Conservation (phyloP, 2,888 invertebrate genomes). For the Drosophila colorata region DNA sequence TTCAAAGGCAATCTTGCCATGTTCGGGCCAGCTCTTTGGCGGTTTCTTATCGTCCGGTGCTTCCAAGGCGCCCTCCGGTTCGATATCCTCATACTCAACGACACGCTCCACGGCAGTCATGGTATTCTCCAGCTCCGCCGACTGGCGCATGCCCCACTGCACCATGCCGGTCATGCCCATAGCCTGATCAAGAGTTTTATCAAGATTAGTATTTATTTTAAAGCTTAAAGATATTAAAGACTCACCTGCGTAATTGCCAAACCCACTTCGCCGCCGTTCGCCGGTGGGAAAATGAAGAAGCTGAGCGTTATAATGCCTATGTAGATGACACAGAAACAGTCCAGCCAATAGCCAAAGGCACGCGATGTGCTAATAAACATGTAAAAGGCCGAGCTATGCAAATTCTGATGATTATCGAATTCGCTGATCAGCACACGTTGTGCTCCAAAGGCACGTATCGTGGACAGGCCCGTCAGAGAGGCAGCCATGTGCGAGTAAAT, state of each 20-base stretch:
- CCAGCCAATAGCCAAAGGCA: conserved; percentile 97
- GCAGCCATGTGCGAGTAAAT: conserved; percentile 97
- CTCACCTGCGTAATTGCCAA: conserved; percentile 90
- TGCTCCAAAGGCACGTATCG: conserved; percentile 95
- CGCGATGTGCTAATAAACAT: conserved; percentile 95
- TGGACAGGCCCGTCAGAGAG: conserved; percentile 94
- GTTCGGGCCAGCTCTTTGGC: conserved; percentile 90
- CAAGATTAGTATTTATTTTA: neutral
- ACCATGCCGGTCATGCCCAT: conserved; percentile 90
- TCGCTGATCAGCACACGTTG: conserved; percentile 91
- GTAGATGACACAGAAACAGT: conserved; percentile 94
- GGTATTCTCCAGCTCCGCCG: conserved; percentile 94
- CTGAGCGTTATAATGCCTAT: conserved; percentile 94
- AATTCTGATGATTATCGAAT: conserved; percentile 92
- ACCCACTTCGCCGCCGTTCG: conserved; percentile 91
- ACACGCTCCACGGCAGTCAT: conserved; percentile 96
- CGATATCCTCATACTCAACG: conserved; percentile 88
- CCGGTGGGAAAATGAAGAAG: conserved; percentile 90
- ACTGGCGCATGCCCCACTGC: conserved; percentile 95
- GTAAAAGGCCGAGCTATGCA: conserved; percentile 97
- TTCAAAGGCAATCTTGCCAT: conserved; percentile 89
- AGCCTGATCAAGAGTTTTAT: conserved; percentile 82
- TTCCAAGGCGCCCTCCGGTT: conserved; percentile 87
- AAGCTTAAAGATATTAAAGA: neutral
- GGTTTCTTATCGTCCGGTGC: conserved; percentile 88